Base-by-base conservation (phyloP, 2,888 invertebrate species). In the Stenodera caucasica region DNA sequence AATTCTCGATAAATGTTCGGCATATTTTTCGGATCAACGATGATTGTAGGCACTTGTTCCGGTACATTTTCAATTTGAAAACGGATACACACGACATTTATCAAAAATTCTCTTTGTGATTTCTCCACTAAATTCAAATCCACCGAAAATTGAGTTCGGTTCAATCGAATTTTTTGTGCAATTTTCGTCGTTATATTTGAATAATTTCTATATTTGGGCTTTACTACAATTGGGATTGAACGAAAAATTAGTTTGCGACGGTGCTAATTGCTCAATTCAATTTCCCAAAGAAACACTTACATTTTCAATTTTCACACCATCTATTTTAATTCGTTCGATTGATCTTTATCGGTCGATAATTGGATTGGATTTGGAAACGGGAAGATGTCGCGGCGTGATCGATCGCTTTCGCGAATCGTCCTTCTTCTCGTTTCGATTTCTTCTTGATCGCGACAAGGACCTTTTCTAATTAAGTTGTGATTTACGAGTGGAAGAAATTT, bases 1-100 rank as follows among this genome's bases (percentile, higher is more conserved):
- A 65, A 65, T 65, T 65, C 60, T 60, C 56, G 50, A 65, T 62
- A 62, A 65, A 65, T 62, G 61, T 57, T 56, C 45, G 40, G 55
- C 57, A 63, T 62, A 60, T 62, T 65, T 65, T 63, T 53, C 18
- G 33, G 51, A 51, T 57, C 54, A 55, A 55, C 50, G 21, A 23
- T 51, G 18, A 52, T 55, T 60, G 60, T 35, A n/a, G 18, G 11
- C 40, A 9, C 18, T 18, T 40, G 3, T 40, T 18, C 21, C 7
- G 11, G 9, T 11, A 11, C 2, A 2, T 21, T 45, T 45, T 21
- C 4, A 4, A 12, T 9, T 18, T 14, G 3, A 14, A 3, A 33
- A 33, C 33, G n/a, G 2, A 33, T n/a, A 33, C 2, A 33, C 12
- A 11, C n/a, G n/a, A n/a, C n/a, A n/a, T n/a, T n/a, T n/a, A n/a